Evolutionary conservation across 2,797 vertebrate genomes (phyloP), one percentile per base, ranked within the genome.

Genomic region (Trachurus trachurus): DNA sequence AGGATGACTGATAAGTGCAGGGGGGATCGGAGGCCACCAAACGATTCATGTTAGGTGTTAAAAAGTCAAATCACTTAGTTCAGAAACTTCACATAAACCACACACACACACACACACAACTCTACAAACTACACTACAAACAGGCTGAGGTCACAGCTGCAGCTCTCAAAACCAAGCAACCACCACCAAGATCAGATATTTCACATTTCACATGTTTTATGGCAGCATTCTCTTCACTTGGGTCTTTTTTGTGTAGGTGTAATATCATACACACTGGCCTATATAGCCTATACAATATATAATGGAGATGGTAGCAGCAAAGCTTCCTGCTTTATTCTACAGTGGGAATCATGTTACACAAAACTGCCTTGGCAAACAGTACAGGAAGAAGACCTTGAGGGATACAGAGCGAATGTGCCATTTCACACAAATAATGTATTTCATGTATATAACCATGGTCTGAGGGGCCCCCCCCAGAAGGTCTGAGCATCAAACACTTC

Each of bases 11-110:
- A 83, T 66, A 67, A 87, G 19, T 37, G 61, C 21, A 58, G 47
- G 61, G 26, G 57, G 54, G 59, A 59, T 44, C n/a, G n/a, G 59
- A 85, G 71, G 60, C 31, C 37, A 66, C 42, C 8, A 61, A 71
- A 79, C 22, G 44, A 78, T 8, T 75, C 64, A 87, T 79, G 71
- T 65, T 34, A 69, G 22, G 66, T 53, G 60, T 76, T 75, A 78
- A 70, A 70, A 83, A 80, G 65, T n/a, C 22, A 57, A 58, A 82
- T 68, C 47, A 65, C 34, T 70, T 21, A 40, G 53, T 59, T 74
- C 15, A 49, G 40, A 61, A 68, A 26, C n/a, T 22, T 61, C 44
- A 16, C 5, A 40, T 16, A 59, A 53, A 45, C 44, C 65, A 19
- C 44, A 68, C 45, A 63, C 69, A 63, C 34, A 37, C 65, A 19